Conservation (phyloP, 1,140 invertebrate species). For the Drosophila ficusphila region DNA sequence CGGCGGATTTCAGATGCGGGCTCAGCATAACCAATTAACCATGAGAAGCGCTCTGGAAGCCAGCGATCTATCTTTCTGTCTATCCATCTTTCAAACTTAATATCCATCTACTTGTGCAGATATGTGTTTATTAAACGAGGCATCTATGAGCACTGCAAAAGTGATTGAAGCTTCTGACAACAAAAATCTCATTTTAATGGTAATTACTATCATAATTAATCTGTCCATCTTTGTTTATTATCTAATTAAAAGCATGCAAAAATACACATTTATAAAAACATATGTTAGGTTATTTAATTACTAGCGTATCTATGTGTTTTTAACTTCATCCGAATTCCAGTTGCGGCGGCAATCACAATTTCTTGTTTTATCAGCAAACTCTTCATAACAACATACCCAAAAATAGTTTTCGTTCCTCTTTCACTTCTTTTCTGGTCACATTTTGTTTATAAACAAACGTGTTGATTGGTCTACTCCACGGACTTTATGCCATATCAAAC, state of each 20-base stretch:
- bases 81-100: slow-evolving; percentile 29
- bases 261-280: too few species aligned
- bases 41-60: slow-evolving; percentile 48
- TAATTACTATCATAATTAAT: neutral
- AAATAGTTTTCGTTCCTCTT: slow-evolving; percentile 38
- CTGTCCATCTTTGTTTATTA: neutral
- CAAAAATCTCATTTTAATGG: neutral
- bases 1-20: slow-evolving; percentile 32
- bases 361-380: neutral
- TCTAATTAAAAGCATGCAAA: neutral
- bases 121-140: slow-evolving; percentile 9
- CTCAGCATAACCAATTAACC: slow-evolving; percentile 47
- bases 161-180: neutral
- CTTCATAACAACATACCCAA: neutral
- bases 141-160: slow-evolving; percentile 10
- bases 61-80: slow-evolving; percentile 28
- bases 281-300: too few species aligned
- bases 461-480: slow-evolving; percentile 33
- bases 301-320: neutral
- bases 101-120: slow-evolving; percentile 23
- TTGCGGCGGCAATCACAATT: neutral
- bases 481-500: slow-evolving; percentile 26
- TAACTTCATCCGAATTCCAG: neutral
- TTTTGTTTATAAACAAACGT: slow-evolving; percentile 58
- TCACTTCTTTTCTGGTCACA: slow-evolving; percentile 44